Evolutionary conservation across 2,888 invertebrate species (phyloP).

Genomic region (Elysia crispata): DNA sequence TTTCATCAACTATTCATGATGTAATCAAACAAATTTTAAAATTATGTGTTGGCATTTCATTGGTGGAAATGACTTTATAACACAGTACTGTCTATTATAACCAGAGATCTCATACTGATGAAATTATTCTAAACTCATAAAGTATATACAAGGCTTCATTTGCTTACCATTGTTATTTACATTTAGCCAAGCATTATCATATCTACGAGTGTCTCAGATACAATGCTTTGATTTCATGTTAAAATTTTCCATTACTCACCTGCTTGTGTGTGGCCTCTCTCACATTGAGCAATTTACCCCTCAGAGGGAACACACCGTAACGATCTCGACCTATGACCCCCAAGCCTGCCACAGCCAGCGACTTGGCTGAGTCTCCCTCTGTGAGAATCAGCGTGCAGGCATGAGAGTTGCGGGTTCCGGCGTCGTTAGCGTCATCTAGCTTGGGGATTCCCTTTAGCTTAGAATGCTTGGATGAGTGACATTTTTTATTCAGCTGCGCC

Average conservation of each 20-base stretch:
- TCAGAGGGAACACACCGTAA: conserved; percentile 97
- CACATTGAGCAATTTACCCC: conserved; percentile 97
- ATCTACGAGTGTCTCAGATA: too few species aligned
- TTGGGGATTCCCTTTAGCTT: conserved; percentile 95
- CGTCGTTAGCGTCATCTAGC: conserved; percentile 98
- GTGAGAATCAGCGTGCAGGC: conserved; percentile 97
- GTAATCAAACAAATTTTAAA: too few species aligned
- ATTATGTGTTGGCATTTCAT: too few species aligned
- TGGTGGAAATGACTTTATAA: too few species aligned
- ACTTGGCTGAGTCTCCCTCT: conserved; percentile 99
- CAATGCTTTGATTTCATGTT: too few species aligned
- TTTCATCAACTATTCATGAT: too few species aligned
- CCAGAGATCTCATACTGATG: too few species aligned
- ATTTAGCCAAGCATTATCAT: too few species aligned
- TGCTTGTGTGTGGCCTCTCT: conserved; percentile 97
- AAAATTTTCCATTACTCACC: conserved; percentile 69
- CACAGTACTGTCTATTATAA: too few species aligned
- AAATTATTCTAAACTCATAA: too few species aligned
- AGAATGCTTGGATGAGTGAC: conserved; percentile 89
- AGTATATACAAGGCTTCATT: too few species aligned
- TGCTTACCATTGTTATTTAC: too few species aligned
- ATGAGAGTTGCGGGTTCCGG: conserved; percentile 90
- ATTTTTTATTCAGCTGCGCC: conserved; percentile 90
- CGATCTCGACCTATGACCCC: conserved; percentile 92
- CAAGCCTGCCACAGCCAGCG: conserved; percentile 96